phyloP scores from a whole-genome alignment of 2,113 vertebrate genomes.

The Egretta garzetta region DNA sequence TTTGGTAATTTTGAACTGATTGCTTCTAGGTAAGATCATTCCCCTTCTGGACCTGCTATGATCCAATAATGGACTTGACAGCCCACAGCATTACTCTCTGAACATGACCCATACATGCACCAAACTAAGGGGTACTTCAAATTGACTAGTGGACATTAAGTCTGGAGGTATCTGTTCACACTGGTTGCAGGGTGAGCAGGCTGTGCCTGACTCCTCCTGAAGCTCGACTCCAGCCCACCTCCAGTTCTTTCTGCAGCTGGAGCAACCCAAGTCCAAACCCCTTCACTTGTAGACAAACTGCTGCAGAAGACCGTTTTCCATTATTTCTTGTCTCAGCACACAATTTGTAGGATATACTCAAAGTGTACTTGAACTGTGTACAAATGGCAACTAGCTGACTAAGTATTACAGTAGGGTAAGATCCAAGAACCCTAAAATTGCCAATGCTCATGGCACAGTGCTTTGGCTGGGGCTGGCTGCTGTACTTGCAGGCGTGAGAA shows the following conservation, averaged over 20 bases:
- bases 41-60: not conserved
- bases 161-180: not conserved
- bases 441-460: fast-evolving
- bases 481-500: not conserved
- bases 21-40: not conserved
- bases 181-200: not conserved
- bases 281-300: not conserved
- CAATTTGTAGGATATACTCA: not conserved
- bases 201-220: not conserved
- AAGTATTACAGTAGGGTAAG: not conserved
- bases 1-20: not conserved
- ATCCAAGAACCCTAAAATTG: not conserved
- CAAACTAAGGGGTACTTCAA: not conserved
- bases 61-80: not conserved
- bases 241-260: not conserved
- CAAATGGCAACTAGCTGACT: not conserved
- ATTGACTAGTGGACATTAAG: not conserved
- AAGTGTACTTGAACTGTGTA: not conserved
- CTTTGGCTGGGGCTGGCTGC: not conserved
- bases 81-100: not conserved
- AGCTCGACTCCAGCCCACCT: not conserved
- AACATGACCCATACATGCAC: fast-evolving
- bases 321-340: not conserved
- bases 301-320: not conserved
- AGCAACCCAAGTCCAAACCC: not conserved